Evolutionary conservation across 2,888 invertebrate genomes (phyloP).

Genomic region (Anthrax anthrax): DNA sequence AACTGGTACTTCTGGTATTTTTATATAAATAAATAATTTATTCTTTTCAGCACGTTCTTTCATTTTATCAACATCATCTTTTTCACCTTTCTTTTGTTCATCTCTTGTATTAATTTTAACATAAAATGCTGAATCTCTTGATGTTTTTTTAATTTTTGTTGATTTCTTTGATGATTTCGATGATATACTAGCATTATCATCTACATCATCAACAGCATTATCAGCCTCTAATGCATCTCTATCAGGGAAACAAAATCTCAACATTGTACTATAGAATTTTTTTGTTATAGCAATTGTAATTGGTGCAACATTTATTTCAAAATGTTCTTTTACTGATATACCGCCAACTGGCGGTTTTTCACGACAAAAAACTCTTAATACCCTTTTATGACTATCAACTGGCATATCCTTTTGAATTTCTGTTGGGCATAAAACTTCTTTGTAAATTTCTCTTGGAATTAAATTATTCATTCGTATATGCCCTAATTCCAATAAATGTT

Average conservation of each 20-base stretch:
- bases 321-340: conserved; percentile 96
- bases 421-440: conserved; percentile 69
- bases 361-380: conserved; percentile 85
- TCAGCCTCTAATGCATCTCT: conserved; percentile 65
- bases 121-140: conserved; percentile 79
- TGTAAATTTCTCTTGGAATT: conserved; percentile 85
- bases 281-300: conserved; percentile 84
- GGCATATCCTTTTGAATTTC: conserved; percentile 75
- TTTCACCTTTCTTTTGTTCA: conserved; percentile 34
- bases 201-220: conserved; percentile 45
- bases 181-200: conserved; percentile 38
- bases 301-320: conserved; percentile 95
- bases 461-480: conserved; percentile 92
- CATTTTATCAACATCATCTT: conserved; percentile 82
- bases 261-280: conserved; percentile 92
- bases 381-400: conserved; percentile 72
- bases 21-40: conserved; percentile 95
- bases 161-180: conserved; percentile 32
- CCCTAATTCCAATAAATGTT: conserved; percentile 90
- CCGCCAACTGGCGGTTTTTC: conserved; percentile 97
- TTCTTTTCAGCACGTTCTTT: conserved; percentile 95
- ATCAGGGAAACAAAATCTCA: conserved; percentile 95
- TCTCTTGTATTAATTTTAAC: conserved; percentile 45
- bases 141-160: conserved; percentile 38
- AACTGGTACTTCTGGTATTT: conserved; percentile 93